Evolutionary conservation across 1,140 invertebrate species (phyloP), one percentile per base, ranked within the genome.

Genomic region (Zaprionus africanus): DNA sequence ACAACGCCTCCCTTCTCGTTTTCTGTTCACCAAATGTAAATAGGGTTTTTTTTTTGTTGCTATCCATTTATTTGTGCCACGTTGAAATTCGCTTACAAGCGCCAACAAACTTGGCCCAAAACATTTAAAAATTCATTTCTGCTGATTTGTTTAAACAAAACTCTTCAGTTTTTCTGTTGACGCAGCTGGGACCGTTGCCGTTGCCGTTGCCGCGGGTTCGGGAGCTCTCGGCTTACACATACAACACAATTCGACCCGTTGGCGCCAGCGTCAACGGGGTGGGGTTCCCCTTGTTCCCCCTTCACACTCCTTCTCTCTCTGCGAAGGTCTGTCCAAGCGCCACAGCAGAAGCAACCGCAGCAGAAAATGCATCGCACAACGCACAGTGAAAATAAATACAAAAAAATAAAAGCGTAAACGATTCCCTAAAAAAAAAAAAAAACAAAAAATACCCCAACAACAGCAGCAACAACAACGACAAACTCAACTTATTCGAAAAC

Each of bases 91-190:
- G 76, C 75, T 85, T 85, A 85, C 82, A 85, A 85, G 82, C 78
- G 82, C 82, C 82, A 85, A 70, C 75, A 78, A 81, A 80, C 66
- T 85, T 84, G 78, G 82, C 69, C 54, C 41, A 58, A 62, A 81
- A 81, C 68, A 79, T 57, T 53, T 63, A 71, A 83, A 26, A 74
- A 83, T 78, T 73, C 69, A 64, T 74, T 85, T 81, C 53, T 76
- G 82, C 82, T 85, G 82, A 85, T 81, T 81, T 81, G 78, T 67
- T 85, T 66, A 85, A 85, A 81, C 62, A 67, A 80, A 77, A 78
- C 31, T 77, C 65, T 69, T 70, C 26, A 74, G 24, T 38, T 64
- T 75, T 76, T 71, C 41, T 81, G 82, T 84, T 78, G 82, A 84
- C 82, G 74, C 82, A 84, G 82, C 82, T 85, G 78, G 75, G 75